A percentile compares a stretch with the other conserved stretches of the same genome.
phyloP scores from a whole-genome alignment of 2,797 vertebrate species.

The Poecilia gillii region DNA sequence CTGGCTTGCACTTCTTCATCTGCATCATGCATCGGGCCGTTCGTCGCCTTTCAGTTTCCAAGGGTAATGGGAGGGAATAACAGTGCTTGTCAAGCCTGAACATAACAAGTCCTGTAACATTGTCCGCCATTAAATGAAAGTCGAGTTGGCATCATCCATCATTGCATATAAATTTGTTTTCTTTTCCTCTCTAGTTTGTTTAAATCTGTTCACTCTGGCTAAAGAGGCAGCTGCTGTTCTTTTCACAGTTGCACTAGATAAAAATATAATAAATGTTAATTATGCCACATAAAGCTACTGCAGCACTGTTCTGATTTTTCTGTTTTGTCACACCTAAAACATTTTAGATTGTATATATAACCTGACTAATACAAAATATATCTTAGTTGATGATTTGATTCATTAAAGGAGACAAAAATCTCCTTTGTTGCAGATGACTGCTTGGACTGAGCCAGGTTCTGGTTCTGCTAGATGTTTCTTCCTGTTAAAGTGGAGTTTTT shows the following conservation, averaged over 20 bases:
- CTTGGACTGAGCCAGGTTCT: background rate
- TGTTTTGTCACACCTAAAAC: background rate
- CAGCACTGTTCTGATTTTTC: background rate
- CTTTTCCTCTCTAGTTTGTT: background rate
- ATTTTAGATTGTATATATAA: background rate
- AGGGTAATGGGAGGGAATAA: constrained; percentile 34
- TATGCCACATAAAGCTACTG: background rate
- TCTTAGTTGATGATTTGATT: background rate
- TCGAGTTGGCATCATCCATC: constrained; percentile 14
- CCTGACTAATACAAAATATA: background rate
- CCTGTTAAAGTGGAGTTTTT: background rate
- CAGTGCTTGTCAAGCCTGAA: constrained; percentile 22
- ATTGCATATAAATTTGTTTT: constrained; percentile 10
- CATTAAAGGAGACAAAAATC: background rate
- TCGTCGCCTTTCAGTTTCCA: constrained; percentile 15
- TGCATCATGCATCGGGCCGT: constrained; percentile 12
- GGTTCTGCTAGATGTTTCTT: background rate
- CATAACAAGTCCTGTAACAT: constrained; percentile 22
- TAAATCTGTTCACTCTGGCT: background rate
- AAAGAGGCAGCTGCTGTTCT: background rate
- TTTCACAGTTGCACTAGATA: background rate
- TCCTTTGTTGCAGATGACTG: background rate
- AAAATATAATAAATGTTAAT: background rate
- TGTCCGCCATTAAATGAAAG: constrained; percentile 24
- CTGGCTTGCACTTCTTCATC: constrained; percentile 7